phyloP scores from a whole-genome alignment of 2,797 vertebrate genomes.

The Picus viridis region DNA sequence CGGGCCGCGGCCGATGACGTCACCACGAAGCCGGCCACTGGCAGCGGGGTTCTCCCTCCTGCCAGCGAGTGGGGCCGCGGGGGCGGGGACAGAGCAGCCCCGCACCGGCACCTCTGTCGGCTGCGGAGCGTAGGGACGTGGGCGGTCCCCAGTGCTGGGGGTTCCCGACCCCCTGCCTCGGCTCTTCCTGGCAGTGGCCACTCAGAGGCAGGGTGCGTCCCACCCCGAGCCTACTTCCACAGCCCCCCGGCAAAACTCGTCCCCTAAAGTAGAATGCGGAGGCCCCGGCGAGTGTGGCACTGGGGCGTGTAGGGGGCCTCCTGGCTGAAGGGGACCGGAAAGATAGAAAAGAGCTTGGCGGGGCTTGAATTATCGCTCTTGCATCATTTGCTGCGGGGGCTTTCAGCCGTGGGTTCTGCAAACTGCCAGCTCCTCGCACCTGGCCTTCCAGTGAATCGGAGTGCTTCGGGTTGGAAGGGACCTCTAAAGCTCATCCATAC shows the following conservation, averaged over 20 bases:
- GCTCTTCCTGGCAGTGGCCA: background rate
- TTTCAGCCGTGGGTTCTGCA: accelerated
- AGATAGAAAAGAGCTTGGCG: too few species aligned
- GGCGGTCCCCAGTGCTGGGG: background rate
- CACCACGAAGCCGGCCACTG: background rate
- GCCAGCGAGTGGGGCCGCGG: background rate
- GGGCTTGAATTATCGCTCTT: background rate
- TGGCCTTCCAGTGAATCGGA: background rate
- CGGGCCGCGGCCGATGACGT: background rate
- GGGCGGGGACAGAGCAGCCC: background rate
- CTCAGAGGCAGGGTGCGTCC: too few species aligned
- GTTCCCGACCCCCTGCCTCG: background rate
- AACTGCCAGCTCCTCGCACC: accelerated
- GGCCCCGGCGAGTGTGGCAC: background rate
- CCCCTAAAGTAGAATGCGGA: background rate
- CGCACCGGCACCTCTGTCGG: background rate
- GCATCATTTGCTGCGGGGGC: background rate
- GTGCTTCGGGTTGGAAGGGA: background rate
- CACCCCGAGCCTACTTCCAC: background rate
- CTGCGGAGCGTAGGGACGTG: background rate
- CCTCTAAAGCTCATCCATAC: too few species aligned
- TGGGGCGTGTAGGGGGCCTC: background rate
- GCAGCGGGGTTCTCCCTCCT: background rate
- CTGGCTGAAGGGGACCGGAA: background rate
- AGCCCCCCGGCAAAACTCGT: background rate